Evolutionary conservation across 2,113 vertebrate genomes (phyloP), one percentile per base, ranked within the genome.

Genomic region (Turdus rufiventris): DNA sequence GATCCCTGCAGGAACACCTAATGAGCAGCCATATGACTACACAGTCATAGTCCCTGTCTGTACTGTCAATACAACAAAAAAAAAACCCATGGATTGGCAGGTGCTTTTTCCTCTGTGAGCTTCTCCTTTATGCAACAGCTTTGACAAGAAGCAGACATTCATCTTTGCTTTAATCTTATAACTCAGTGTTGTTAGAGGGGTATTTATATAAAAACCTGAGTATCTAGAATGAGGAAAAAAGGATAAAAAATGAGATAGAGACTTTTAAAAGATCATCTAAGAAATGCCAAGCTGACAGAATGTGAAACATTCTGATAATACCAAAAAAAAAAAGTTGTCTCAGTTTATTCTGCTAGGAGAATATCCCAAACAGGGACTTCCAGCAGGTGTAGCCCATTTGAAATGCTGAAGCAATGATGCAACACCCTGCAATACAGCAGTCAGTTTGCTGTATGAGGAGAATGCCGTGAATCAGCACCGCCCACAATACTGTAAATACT

Each of bases 381-480:
- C 70, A 73, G 48, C 68, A 45, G 14, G 18, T 0, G 0, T 17
- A 61, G 57, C 33, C 56, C 50, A 48, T 92, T 48, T 65, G 77
- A 42, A 92, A 74, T 16, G 43, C 48, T 65, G 33, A 91, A 65
- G 42, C 38, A 50, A 82, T 66, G 62, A 72, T 62, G 78, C 50
- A 88, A 94, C 57, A 40, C 42, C 86, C 87, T 85, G 66, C 66
- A 82, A 58, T 50, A 40, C 40, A 40, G 40, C 40, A 40, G 14
- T 12, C 40, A 85, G 26, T 42, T 82, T 82, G 18, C 38, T 89
- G 61, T 68, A 57, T 0, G 0, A 71, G 48, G 31, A 93, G 79
- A 83, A 83, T 13, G 26, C n/a, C 66, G 50, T 57, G 74, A 96
- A 84, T 83, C 70, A 91, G 85, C 87, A 94, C 74, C 87, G 73